phyloP scores from a whole-genome alignment of 1,140 invertebrate genomes.

The Zaprionus tsacasi region DNA sequence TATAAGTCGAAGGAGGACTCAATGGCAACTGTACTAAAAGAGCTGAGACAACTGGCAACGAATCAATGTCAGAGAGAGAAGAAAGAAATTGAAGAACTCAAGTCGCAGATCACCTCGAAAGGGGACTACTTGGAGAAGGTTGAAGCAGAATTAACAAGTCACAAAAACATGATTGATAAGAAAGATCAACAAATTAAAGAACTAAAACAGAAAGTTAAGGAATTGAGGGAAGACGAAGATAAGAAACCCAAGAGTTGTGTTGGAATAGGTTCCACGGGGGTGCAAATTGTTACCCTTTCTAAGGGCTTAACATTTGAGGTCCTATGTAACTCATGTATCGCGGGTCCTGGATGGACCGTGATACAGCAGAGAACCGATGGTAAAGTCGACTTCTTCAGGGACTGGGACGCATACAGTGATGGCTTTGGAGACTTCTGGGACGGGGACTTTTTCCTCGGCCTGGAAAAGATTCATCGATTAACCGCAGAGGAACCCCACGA shows the following conservation, averaged over 20 bases:
- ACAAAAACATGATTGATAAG: neutral
- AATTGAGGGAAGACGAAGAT: too few relatives aligned
- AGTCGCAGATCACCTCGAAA: neutral
- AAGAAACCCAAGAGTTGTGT: neutral
- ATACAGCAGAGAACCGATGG: neutral
- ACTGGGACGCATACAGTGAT: neutral
- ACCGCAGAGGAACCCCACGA: too few relatives aligned
- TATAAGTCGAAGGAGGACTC: too few relatives aligned
- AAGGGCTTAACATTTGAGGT: neutral
- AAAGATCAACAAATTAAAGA: too few relatives aligned
- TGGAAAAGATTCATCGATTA: too few relatives aligned
- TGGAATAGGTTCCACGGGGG: neutral
- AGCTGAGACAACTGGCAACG: neutral
- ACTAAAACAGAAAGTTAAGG: too few relatives aligned
- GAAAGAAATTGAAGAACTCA: neutral
- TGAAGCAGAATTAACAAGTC: neutral
- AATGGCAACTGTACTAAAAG: too few relatives aligned
- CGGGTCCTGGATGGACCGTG: neutral
- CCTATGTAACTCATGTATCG: neutral
- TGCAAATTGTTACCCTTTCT: neutral
- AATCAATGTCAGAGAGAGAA: neutral
- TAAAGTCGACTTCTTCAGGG: neutral
- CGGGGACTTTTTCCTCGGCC: neutral
- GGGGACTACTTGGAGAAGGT: neutral
- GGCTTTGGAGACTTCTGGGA: neutral